Conservation (phyloP, 2,113 vertebrate species). For the Pterocles burchelli region DNA sequence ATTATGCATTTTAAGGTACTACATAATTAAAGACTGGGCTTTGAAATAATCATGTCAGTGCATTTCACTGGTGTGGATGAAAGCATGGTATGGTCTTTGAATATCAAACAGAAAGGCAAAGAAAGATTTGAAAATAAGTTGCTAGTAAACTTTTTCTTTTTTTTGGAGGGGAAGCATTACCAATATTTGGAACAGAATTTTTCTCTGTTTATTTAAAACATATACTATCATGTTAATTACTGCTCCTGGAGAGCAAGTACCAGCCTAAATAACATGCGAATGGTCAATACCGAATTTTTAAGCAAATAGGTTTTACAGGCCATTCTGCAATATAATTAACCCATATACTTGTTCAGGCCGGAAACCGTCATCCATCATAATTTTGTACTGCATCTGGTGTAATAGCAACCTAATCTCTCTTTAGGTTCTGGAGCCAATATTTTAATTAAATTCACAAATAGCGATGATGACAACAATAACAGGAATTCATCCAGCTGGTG, state of each 20-base stretch:
- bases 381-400: background rate
- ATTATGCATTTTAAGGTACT: background rate
- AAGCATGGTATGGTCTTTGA: background rate
- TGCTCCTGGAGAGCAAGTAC: background rate
- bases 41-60: background rate
- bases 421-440: background rate
- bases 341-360: background rate
- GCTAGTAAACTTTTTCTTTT: background rate
- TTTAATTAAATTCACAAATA: background rate
- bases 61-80: background rate
- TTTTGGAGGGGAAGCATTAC: background rate
- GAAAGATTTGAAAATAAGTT: background rate
- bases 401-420: slow-evolving; percentile 5
- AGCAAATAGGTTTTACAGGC: background rate
- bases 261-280: background rate
- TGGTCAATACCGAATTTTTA: background rate
- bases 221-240: background rate
- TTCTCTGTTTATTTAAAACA: background rate
- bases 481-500: background rate
- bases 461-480: background rate
- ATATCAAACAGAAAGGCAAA: background rate
- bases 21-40: background rate
- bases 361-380: background rate
- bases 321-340: background rate
- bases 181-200: background rate